phyloP scores from a whole-genome alignment of 2,797 vertebrate genomes.

The Lepilemur septentrionalis region DNA sequence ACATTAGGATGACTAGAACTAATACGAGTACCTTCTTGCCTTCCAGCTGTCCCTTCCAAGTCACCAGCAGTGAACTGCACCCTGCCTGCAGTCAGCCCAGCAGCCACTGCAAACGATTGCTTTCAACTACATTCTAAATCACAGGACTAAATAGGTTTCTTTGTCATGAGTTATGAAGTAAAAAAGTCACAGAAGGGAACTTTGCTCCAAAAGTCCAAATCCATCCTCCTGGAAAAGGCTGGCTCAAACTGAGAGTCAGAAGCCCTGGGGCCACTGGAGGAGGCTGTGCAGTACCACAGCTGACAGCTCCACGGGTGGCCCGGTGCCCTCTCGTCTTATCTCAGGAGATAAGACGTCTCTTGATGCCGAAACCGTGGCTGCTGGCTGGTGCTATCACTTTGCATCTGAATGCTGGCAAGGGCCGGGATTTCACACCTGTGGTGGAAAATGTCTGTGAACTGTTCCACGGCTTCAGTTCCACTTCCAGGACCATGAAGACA shows the following conservation, averaged over 20 bases:
- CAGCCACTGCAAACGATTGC: background rate
- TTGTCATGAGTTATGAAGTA: background rate
- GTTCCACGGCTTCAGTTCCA: background rate
- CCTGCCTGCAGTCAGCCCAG: background rate
- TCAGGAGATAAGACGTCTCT: background rate
- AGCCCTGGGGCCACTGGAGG: background rate
- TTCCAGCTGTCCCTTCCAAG: background rate
- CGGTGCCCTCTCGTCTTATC: fast-evolving
- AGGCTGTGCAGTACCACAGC: background rate
- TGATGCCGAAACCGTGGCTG: background rate
- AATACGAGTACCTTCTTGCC: background rate
- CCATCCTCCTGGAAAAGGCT: background rate
- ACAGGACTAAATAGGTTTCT: background rate
- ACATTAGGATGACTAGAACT: background rate
- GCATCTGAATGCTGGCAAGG: background rate
- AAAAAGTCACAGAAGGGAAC: background rate
- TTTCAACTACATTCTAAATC: background rate
- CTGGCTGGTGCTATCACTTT: background rate
- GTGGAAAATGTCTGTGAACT: background rate
- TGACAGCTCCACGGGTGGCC: background rate
- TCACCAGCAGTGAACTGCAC: background rate
- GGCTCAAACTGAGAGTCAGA: background rate
- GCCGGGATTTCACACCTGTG: background rate
- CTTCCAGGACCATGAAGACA: background rate
- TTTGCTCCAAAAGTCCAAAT: background rate